phyloP scores from a whole-genome alignment of 1,140 invertebrate species.

The Diorhabda carinulata region DNA sequence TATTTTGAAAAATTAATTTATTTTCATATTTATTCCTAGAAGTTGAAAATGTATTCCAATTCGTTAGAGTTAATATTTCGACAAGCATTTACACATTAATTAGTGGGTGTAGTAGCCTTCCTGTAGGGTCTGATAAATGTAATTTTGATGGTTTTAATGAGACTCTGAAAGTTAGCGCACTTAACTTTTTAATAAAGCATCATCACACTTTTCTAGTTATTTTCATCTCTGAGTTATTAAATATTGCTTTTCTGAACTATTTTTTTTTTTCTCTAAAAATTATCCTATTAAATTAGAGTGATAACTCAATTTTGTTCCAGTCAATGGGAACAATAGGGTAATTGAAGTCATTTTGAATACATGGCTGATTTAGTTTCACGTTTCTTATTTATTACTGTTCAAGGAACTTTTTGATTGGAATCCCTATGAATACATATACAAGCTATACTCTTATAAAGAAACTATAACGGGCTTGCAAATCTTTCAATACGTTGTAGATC shows the following conservation, averaged over 20 bases:
- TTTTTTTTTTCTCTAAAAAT: slow-evolving; percentile 9
- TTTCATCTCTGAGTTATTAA: slow-evolving; percentile 14
- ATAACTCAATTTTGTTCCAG: background rate
- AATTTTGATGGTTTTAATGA: slow-evolving; percentile 28
- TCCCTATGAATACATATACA: too few relatives aligned
- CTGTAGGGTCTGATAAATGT: slow-evolving; percentile 23
- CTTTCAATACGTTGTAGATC: too few relatives aligned
- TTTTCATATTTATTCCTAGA: too few relatives aligned
- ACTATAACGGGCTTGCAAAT: too few relatives aligned
- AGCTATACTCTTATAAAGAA: too few relatives aligned
- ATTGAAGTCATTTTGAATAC: background rate
- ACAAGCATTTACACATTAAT: background rate
- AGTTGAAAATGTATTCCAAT: too few relatives aligned
- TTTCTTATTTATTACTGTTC: too few relatives aligned
- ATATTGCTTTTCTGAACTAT: slow-evolving; percentile 17
- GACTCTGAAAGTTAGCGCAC: slow-evolving; percentile 23
- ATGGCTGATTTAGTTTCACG: too few relatives aligned
- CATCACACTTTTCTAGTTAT: slow-evolving; percentile 25
- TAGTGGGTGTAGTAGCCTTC: slow-evolving; percentile 19
- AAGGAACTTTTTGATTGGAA: too few relatives aligned
- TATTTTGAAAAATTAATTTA: too few relatives aligned
- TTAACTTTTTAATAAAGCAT: slow-evolving; percentile 33
- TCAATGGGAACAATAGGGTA: background rate
- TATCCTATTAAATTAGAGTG: slow-evolving; percentile 4
- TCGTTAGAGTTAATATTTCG: too few relatives aligned